phyloP scores from a whole-genome alignment of 2,888 invertebrate genomes.

The Cheilosia vulpina region DNA sequence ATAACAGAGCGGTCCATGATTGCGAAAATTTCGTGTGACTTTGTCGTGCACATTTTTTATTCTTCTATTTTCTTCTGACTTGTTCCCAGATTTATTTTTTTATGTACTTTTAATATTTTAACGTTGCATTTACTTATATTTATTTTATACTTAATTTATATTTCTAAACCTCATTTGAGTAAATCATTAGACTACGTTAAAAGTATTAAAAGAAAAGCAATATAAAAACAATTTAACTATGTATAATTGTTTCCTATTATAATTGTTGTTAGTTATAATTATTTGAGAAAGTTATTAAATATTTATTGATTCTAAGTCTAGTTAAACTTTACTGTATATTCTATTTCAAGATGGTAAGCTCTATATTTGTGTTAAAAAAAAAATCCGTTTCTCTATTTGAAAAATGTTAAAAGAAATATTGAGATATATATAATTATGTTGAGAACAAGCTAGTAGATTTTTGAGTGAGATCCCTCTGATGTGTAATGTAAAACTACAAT shows the following conservation, averaged over 20 bases:
- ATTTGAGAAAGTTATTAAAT: constrained; percentile 33
- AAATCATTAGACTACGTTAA: constrained; percentile 10
- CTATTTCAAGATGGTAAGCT: constrained; percentile 12
- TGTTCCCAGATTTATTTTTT: too few species aligned
- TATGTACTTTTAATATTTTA: background rate
- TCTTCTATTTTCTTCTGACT: too few species aligned
- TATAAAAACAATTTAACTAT: constrained; percentile 29
- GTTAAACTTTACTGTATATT: constrained; percentile 21
- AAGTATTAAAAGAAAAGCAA: constrained; percentile 39
- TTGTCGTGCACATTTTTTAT: too few species aligned
- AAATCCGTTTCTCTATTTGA: constrained; percentile 53
- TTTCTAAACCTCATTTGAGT: background rate
- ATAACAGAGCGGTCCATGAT: too few species aligned
- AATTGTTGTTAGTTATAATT: constrained; percentile 33
- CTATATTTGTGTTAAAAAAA: constrained; percentile 49
- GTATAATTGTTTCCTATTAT: constrained; percentile 25
- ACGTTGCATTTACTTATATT: background rate
- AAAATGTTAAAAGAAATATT: constrained; percentile 34
- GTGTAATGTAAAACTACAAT: constrained; percentile 14
- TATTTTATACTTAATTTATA: background rate
- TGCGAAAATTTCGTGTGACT: too few species aligned
- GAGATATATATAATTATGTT: constrained; percentile 59
- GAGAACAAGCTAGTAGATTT: constrained; percentile 43
- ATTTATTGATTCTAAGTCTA: constrained; percentile 33
- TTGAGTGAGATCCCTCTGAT: constrained; percentile 69